Percentiles rank a stretch among this genome's conserved stretches.
Evolutionary conservation across 2,113 vertebrate species (phyloP).

Genomic region (Mastomys coucha): DNA sequence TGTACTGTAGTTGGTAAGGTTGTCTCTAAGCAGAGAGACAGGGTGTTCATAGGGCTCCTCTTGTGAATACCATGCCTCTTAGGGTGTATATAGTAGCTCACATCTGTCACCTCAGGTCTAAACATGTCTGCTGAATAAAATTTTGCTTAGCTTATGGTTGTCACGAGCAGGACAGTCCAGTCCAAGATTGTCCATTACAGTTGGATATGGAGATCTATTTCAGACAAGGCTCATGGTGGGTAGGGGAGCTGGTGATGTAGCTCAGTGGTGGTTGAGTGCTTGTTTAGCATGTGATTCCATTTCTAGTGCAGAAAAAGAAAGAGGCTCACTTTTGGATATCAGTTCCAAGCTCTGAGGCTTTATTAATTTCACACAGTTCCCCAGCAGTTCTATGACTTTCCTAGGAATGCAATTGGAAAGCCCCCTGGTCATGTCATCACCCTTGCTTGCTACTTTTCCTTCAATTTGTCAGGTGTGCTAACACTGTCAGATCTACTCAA

Average conservation of each 20-base stretch:
- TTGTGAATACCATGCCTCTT: neutral
- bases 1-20: neutral
- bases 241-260: neutral
- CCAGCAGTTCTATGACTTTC: neutral
- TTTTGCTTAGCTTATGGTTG: neutral
- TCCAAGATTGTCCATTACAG: neutral
- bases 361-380: neutral
- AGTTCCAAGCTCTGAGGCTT: neutral
- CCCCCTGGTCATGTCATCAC: neutral
- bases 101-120: neutral
- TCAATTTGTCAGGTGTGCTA: neutral
- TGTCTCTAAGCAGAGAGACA: neutral
- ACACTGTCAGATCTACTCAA: neutral
- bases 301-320: neutral
- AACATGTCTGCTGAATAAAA: neutral
- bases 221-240: neutral
- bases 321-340: conserved; percentile 3
- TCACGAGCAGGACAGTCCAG: neutral
- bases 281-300: neutral
- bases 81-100: neutral
- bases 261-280: neutral
- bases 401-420: neutral
- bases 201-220: neutral
- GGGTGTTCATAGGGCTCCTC: neutral
- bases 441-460: neutral